Evolutionary conservation across 1,140 invertebrate genomes (phyloP).

Genomic region (Zaprionus ghesquierei): DNA sequence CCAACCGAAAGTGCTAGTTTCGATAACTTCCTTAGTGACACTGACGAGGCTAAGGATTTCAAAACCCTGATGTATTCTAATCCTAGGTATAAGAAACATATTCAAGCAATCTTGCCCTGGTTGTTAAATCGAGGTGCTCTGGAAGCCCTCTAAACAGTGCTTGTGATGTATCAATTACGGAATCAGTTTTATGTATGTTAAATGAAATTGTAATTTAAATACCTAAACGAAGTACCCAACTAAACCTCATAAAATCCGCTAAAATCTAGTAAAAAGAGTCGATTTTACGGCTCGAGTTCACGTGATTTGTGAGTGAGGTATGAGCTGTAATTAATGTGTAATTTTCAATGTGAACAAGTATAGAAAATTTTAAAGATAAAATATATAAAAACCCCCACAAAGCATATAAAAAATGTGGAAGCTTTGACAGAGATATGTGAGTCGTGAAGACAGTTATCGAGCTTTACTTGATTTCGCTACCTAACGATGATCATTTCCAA

Average conservation of each 20-base stretch:
- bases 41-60: conserved; percentile 49
- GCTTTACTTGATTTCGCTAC: background rate
- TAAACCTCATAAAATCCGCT: no score
- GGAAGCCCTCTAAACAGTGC: background rate
- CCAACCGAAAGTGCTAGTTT: conserved; percentile 58
- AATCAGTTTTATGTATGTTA: background rate
- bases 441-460: no score
- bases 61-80: conserved; percentile 61
- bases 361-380: background rate
- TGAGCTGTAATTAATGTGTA: background rate
- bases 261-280: background rate
- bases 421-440: no score
- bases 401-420: background rate
- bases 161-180: background rate
- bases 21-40: conserved; percentile 61
- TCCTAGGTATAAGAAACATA: conserved; percentile 61
- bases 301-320: background rate
- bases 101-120: conserved; percentile 61
- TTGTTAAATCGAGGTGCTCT: conserved; percentile 55
- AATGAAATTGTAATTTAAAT: no score
- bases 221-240: no score
- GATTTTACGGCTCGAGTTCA: background rate
- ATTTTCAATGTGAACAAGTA: background rate
- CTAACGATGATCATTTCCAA: background rate
- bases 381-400: background rate